Evolutionary conservation across 2,888 invertebrate species (phyloP).

Genomic region (Choreutis nemorana): DNA sequence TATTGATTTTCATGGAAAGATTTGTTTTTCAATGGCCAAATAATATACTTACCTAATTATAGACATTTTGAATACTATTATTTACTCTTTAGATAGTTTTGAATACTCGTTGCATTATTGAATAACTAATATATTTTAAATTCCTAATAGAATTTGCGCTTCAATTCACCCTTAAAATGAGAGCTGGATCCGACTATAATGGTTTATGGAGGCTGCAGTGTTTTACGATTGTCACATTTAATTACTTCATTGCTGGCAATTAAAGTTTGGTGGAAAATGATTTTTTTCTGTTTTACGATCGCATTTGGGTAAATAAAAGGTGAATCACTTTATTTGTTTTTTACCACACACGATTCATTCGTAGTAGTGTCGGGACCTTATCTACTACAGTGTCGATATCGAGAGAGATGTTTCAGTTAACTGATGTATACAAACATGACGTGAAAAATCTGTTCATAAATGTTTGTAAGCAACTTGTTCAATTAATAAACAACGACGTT

Average conservation of each 20-base stretch:
- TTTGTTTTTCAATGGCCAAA: too few relatives aligned
- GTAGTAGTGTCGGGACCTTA: slow-evolving; percentile 30
- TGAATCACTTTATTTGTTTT: slow-evolving; percentile 46
- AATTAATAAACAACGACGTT: too few relatives aligned
- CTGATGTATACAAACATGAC: not conserved
- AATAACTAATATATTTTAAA: too few relatives aligned
- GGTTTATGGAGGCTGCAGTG: slow-evolving; percentile 48
- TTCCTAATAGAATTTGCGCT: too few relatives aligned
- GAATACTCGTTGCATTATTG: too few relatives aligned
- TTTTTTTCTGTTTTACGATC: slow-evolving; percentile 57
- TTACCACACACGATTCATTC: slow-evolving; percentile 57
- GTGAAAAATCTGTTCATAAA: too few relatives aligned
- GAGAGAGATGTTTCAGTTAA: not conserved
- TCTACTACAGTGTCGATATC: not conserved
- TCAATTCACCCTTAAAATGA: slow-evolving; percentile 26
- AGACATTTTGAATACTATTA: too few relatives aligned
- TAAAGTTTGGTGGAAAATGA: slow-evolving; percentile 58
- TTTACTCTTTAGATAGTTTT: too few relatives aligned
- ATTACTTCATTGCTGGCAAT: slow-evolving; percentile 64
- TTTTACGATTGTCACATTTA: slow-evolving; percentile 65
- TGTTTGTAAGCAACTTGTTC: too few relatives aligned
- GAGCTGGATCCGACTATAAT: slow-evolving; percentile 43
- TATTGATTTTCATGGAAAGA: too few relatives aligned
- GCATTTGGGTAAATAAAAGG: slow-evolving; percentile 61
- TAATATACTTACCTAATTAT: too few relatives aligned